Evolutionary conservation across 2,888 invertebrate species (phyloP), one percentile per base, ranked within the genome.

Genomic region (Fabriciana adippe): DNA sequence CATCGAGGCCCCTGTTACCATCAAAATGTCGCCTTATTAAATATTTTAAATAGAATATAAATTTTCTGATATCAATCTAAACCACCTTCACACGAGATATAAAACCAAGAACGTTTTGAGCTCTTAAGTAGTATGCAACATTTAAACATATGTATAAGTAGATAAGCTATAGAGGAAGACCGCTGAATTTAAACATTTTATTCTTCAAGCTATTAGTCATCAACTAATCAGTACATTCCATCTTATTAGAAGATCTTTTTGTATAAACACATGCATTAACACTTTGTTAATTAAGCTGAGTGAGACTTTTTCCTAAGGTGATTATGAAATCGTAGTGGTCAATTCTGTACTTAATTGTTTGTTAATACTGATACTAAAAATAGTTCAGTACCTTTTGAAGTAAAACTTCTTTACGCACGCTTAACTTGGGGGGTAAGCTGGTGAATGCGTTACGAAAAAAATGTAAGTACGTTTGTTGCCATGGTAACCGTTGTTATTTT

Each of bases 161-260:
- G 35, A 64, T 60, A 68, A 68, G 75, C 73, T 72, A 74, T 73
- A 68, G 56, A 68, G 64, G 55, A 67, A 71, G 72, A 69, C 66
- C 68, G 72, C 66, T 72, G 68, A 67, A 75, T 77, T 75, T 76
- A 74, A 78, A 78, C 73, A 75, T 80, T 79, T 74, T 72, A 67
- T 68, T 55, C 21, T 72, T 69, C 72, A 57, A 75, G 74, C 72
- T 76, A 78, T 79, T 79, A 79, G 75, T 75, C 73, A 72, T 60
- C 61, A 56, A 51, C 56, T 67, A 70, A 70, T 70, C 67, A 67
- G 60, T 64, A 64, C 50, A 64, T 18, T 67, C 67, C 56, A 70
- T 70, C 70, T 70, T 54, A 55, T 61, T 56, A 56, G 53, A 56
- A 18, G 61, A 48, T 16, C 59, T 48, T 26, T 26, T 51, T 61